These are phyloP conservation scores for Torymus aiolomorphi DNA, from an alignment of 2,888 invertebrate genomes.

Conservation along the genomic window DNA sequence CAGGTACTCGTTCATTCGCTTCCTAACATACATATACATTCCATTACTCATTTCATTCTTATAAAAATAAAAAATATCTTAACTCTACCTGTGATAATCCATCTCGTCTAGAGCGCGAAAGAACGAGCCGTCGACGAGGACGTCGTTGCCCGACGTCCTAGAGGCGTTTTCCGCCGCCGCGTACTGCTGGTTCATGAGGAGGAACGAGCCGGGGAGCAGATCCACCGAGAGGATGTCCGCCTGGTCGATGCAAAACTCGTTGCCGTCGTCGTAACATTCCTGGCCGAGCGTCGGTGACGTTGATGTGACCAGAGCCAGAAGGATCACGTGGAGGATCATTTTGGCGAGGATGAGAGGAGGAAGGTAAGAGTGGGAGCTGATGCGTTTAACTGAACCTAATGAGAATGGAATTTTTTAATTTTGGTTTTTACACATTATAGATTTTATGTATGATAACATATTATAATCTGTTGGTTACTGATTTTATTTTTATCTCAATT, in stretches of 20 bases:
- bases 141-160: slow-evolving; percentile 52
- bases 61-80: slow-evolving; percentile 19
- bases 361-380: too few species aligned
- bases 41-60: not conserved
- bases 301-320: not conserved
- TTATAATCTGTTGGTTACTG: too few species aligned
- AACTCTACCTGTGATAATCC: slow-evolving; percentile 82
- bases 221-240: slow-evolving; percentile 84
- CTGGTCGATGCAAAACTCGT: slow-evolving; percentile 76
- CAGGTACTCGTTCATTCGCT: slow-evolving; percentile 87
- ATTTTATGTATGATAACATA: too few species aligned
- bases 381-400: too few species aligned
- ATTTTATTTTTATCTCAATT: too few species aligned
- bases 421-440: too few species aligned
- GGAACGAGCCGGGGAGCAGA: slow-evolving; percentile 81
- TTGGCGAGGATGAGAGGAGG: too few species aligned
- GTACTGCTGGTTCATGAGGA: slow-evolving; percentile 76
- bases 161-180: slow-evolving; percentile 38
- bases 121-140: slow-evolving; percentile 78
- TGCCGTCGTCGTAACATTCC: slow-evolving; percentile 72
- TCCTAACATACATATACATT: slow-evolving; percentile 74
- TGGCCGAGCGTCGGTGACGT: slow-evolving; percentile 45
- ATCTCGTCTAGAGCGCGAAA: slow-evolving; percentile 81
- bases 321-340: slow-evolving; percentile 21
- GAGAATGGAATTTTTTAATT: too few species aligned